Evolutionary conservation across 2,113 vertebrate genomes (phyloP).

Genomic region (Pseudorectes ferrugineus): DNA sequence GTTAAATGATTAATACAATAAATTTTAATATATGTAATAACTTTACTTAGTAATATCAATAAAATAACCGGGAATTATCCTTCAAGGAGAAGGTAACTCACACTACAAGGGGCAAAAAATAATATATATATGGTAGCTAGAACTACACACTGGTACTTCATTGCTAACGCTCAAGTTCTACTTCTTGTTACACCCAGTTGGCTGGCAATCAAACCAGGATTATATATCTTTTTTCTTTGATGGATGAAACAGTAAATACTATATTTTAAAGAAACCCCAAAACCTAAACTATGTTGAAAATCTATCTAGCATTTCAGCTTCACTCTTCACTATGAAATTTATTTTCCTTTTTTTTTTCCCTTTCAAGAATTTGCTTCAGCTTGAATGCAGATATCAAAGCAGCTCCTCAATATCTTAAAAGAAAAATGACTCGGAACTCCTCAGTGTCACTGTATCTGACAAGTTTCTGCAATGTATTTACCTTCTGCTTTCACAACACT

Average conservation of each 20-base stretch:
- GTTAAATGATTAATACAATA: neutral
- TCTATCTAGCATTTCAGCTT: neutral
- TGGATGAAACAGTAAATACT: neutral
- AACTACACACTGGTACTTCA: neutral
- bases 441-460: neutral
- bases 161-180: neutral
- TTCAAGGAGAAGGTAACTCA: neutral
- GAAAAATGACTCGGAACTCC: neutral
- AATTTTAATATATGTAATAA: neutral
- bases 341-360: neutral
- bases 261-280: neutral
- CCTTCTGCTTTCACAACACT: neutral
- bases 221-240: neutral
- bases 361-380: neutral
- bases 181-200: neutral
- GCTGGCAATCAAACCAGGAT: neutral
- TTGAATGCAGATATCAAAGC: conserved; percentile 1
- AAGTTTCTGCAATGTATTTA: conserved; percentile 13
- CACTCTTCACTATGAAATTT: neutral
- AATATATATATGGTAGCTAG: neutral
- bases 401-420: neutral
- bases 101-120: neutral
- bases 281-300: neutral
- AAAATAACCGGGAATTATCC: neutral
- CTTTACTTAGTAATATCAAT: neutral